Evolutionary conservation across 2,888 invertebrate species (phyloP), one percentile per base, ranked within the genome.

Genomic region (Rhagonycha lutea): DNA sequence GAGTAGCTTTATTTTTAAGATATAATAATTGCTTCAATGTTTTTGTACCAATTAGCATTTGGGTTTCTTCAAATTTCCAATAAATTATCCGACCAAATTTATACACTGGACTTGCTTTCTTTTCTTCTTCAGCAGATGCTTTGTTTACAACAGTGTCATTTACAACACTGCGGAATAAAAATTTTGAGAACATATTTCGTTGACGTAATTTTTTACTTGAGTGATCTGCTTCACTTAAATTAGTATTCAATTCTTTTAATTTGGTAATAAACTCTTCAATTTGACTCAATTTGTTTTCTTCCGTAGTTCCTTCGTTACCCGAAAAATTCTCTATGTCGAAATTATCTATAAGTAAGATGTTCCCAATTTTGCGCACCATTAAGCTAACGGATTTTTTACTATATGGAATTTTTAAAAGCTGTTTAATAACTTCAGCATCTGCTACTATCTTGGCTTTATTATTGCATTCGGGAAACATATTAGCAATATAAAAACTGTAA

Each of bases 21-120:
- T n/a, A n/a, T n/a, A n/a, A n/a, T 7, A 5, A 26, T 47, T 47
- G 47, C 79, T 98, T 98, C 0, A 98, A 98, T 90, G 98, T 92
- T 86, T 98, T 97, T 7, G 96, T 96, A 79, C 97, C 98, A 69
- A 98, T 94, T 2, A 98, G 88, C 98, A 98, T 98, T 83, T 95
- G 95, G 76, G 98, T 95, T 85, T 98, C 96, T 86, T 98, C 97
- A 87, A 98, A 98, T 0, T 95, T 97, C 98, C 98, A 98, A 0
- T 95, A 92, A 0, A 97, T 94, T 85, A 96, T 96, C 28, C 96
- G 90, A 80, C 95, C 93, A 87, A 94, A 95, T 14, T 92, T 91
- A 81, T 95, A 94, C 79, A 92, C 93, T 69, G 85, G 83, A 12
- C 91, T 91, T 4, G 89, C 88, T n/a, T n/a, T n/a, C n/a, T n/a